Percentiles rank a stretch among this genome's conserved stretches.
Evolutionary conservation across 37 sponge, comb jelly and placozoan species (phyloP).

Genomic region (Cladorhizidae sp.): DNA sequence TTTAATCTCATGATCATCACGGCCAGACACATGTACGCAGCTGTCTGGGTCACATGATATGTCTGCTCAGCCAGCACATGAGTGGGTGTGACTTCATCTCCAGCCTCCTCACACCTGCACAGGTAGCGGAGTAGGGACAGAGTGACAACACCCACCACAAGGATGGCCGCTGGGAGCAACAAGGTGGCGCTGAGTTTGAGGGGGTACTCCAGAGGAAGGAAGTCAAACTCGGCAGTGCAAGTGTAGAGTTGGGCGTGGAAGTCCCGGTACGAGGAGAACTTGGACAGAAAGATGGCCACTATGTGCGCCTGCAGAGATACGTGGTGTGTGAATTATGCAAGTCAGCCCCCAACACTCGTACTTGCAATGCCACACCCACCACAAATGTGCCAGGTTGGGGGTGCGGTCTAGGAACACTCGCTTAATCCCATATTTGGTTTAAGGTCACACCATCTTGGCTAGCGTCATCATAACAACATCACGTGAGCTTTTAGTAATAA

Average conservation of each 20-base stretch:
- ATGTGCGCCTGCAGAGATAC: constrained; percentile 71
- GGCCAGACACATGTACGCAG: constrained; percentile 76
- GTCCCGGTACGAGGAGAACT: constrained; percentile 86
- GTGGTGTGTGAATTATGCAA: not conserved
- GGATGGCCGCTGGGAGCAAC: constrained; percentile 55
- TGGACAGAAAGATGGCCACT: constrained; percentile 75
- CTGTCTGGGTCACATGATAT: constrained; percentile 76
- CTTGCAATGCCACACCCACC: too few relatives aligned
- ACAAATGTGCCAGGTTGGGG: too few relatives aligned
- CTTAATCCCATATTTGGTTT: not conserved
- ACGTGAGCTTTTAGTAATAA: too few relatives aligned
- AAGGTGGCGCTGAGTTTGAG: constrained; percentile 45
- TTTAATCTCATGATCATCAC: constrained; percentile 92
- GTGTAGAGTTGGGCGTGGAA: constrained; percentile 95
- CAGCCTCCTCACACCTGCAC: not conserved
- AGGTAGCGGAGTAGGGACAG: constrained; percentile 8
- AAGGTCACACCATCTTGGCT: too few relatives aligned
- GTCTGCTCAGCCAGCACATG: constrained; percentile 12
- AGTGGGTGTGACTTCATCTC: not conserved
- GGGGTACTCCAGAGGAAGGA: constrained; percentile 56
- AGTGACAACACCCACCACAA: constrained; percentile 5
- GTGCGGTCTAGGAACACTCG: too few relatives aligned
- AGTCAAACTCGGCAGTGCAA: constrained; percentile 93
- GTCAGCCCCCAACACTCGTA: too few relatives aligned
- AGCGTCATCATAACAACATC: too few relatives aligned